phyloP scores from a whole-genome alignment of 2,888 invertebrate genomes.

The Drosophila vallismaia region DNA sequence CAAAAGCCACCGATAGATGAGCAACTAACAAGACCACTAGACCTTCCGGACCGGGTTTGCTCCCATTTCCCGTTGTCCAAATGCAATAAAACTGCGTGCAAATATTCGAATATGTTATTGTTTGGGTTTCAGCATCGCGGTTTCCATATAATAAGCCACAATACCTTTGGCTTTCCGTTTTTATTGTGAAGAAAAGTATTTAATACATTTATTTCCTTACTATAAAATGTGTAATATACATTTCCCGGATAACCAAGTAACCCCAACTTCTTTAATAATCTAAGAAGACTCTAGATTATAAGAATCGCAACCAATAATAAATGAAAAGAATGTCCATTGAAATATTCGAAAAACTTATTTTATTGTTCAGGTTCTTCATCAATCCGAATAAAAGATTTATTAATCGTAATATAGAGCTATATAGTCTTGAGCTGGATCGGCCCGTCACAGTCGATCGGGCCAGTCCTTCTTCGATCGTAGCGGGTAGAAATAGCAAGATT shows the following conservation, averaged over 20 bases:
- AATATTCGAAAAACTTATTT: slow-evolving; percentile 71
- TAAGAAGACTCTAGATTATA: too few relatives aligned
- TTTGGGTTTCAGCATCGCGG: slow-evolving; percentile 49
- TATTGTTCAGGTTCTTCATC: slow-evolving; percentile 66
- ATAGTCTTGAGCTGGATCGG: slow-evolving; percentile 59
- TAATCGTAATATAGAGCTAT: slow-evolving; percentile 68
- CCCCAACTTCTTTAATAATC: too few relatives aligned
- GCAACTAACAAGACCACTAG: slow-evolving; percentile 6
- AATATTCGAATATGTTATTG: slow-evolving; percentile 63
- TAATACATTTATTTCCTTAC: background rate
- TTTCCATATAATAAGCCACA: slow-evolving; percentile 6
- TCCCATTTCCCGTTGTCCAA: slow-evolving; percentile 42
- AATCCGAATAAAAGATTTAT: slow-evolving; percentile 63
- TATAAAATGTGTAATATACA: background rate
- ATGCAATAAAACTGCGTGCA: slow-evolving; percentile 13
- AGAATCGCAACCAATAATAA: too few relatives aligned
- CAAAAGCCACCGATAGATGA: background rate
- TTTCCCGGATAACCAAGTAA: background rate
- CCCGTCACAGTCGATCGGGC: slow-evolving; percentile 37
- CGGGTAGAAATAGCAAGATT: slow-evolving; percentile 42
- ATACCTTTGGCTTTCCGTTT: slow-evolving; percentile 8
- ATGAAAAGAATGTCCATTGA: slow-evolving; percentile 24
- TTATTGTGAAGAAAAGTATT: background rate
- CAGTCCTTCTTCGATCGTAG: slow-evolving; percentile 27
- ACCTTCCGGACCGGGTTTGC: slow-evolving; percentile 32